These are phyloP conservation scores for Homalodisca vitripennis DNA, from an alignment of 1,140 invertebrate genomes.

Conservation along the genomic window DNA sequence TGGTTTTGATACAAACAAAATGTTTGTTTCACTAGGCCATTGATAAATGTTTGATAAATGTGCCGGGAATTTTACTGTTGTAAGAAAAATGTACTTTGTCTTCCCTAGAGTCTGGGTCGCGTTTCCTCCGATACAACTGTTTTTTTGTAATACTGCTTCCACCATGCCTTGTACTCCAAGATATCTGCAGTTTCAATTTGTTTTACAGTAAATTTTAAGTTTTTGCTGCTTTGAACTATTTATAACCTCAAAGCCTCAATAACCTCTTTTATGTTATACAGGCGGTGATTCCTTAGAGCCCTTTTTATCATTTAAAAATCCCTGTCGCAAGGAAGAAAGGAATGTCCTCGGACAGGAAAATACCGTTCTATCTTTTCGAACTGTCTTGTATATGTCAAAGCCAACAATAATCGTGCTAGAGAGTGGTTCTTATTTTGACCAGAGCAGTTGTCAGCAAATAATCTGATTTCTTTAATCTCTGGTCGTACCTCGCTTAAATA, in stretches of 20 bases:
- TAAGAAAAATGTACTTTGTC: slow-evolving; percentile 27
- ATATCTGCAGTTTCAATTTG: slow-evolving; percentile 22
- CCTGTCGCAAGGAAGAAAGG: slow-evolving; percentile 35
- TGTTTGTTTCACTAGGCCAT: slow-evolving; percentile 17
- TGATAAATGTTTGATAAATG: slow-evolving; percentile 20
- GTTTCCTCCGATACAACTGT: slow-evolving; percentile 17
- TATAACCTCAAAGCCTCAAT: slow-evolving; percentile 11
- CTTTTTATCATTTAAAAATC: slow-evolving; percentile 36
- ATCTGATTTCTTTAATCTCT: slow-evolving; percentile 29
- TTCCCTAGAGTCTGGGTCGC: slow-evolving; percentile 4
- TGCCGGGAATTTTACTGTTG: neutral
- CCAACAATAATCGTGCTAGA: slow-evolving; percentile 30
- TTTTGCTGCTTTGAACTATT: slow-evolving; percentile 24
- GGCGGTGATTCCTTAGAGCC: slow-evolving; percentile 22
- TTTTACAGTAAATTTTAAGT: slow-evolving; percentile 26
- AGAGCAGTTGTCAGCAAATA: slow-evolving; percentile 33
- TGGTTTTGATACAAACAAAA: slow-evolving; percentile 18
- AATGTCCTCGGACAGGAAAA: slow-evolving; percentile 35
- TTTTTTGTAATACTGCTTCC: slow-evolving; percentile 30
- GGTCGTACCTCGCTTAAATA: slow-evolving; percentile 17
- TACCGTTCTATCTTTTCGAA: slow-evolving; percentile 34
- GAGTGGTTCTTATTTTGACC: slow-evolving; percentile 35
- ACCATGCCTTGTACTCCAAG: slow-evolving; percentile 31
- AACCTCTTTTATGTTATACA: slow-evolving; percentile 29
- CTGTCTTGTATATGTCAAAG: slow-evolving; percentile 11